Evolutionary conservation across 1,140 invertebrate species (phyloP).

Genomic region (Calephelis nemesis): DNA sequence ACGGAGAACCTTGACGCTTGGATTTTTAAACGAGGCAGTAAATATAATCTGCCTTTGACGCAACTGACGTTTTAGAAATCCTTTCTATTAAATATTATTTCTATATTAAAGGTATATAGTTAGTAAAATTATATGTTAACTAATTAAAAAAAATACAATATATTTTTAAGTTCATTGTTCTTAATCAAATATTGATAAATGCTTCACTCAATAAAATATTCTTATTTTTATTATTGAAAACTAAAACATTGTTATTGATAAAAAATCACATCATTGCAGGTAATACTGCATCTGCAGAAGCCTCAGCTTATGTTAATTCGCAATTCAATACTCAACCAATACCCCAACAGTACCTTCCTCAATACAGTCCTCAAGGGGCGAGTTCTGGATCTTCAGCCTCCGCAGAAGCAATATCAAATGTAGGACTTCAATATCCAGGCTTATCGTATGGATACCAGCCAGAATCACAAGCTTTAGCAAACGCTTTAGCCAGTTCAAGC

Average conservation of each 20-base stretch:
- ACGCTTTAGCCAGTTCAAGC: constrained; percentile 1
- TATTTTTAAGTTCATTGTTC: too few relatives aligned
- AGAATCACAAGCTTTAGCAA: constrained; percentile 12
- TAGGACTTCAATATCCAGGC: neutral
- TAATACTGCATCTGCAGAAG: constrained; percentile 15
- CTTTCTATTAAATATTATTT: too few relatives aligned
- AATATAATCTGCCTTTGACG: too few relatives aligned
- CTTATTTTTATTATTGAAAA: too few relatives aligned
- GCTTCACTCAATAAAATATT: too few relatives aligned
- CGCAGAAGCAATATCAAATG: neutral
- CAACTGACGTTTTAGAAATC: too few relatives aligned
- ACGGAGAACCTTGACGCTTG: too few relatives aligned
- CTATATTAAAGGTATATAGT: too few relatives aligned
- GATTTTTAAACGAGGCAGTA: too few relatives aligned
- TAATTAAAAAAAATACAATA: too few relatives aligned
- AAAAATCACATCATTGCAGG: neutral
- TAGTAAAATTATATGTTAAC: too few relatives aligned
- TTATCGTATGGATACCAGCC: neutral
- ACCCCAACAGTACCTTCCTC: neutral
- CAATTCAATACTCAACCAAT: constrained; percentile 6
- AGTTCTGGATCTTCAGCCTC: constrained; percentile 3
- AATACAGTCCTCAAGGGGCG: neutral
- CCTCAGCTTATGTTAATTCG: constrained; percentile 10
- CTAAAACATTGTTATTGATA: neutral
- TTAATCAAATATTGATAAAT: too few relatives aligned